Evolutionary conservation across 1,140 invertebrate genomes (phyloP).

Genomic region (Trissolcus basalis): DNA sequence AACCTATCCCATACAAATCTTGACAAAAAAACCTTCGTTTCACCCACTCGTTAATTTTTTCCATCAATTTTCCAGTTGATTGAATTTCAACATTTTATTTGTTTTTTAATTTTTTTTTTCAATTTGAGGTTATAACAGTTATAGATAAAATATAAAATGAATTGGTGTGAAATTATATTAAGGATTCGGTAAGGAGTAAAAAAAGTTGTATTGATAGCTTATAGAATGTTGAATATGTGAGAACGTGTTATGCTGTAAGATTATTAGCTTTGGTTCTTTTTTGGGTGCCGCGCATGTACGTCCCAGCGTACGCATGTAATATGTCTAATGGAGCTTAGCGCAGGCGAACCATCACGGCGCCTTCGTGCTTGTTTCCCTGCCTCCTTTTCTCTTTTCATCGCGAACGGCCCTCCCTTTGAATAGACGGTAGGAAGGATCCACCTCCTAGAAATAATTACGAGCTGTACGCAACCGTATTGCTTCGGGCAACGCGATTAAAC

Average conservation of each 20-base stretch:
- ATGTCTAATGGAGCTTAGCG: slow-evolving; percentile 40
- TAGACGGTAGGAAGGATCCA: slow-evolving; percentile 59
- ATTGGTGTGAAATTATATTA: too few relatives aligned
- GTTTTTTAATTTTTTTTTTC: too few relatives aligned
- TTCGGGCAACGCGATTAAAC: slow-evolving; percentile 22
- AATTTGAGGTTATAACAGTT: too few relatives aligned
- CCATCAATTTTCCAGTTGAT: too few relatives aligned
- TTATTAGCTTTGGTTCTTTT: slow-evolving; percentile 49
- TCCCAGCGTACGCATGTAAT: slow-evolving; percentile 5
- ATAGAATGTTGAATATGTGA: slow-evolving; percentile 47
- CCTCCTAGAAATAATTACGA: slow-evolving; percentile 61
- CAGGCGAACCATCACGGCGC: slow-evolving; percentile 34
- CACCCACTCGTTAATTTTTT: too few relatives aligned
- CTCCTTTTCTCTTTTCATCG: slow-evolving; percentile 48
- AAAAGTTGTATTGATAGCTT: too few relatives aligned
- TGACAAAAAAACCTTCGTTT: too few relatives aligned
- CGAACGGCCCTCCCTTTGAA: slow-evolving; percentile 42
- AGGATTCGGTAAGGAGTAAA: too few relatives aligned
- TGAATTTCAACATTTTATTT: too few relatives aligned
- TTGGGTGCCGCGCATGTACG: slow-evolving; percentile 14
- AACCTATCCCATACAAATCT: too few relatives aligned
- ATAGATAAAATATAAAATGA: too few relatives aligned
- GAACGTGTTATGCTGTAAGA: slow-evolving; percentile 45
- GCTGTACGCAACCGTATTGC: slow-evolving; percentile 47
- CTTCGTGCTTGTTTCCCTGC: slow-evolving; percentile 31